Evolutionary conservation across 2,113 vertebrate species (phyloP), one percentile per base, ranked within the genome.

Genomic region (Bambusicola thoracicus): DNA sequence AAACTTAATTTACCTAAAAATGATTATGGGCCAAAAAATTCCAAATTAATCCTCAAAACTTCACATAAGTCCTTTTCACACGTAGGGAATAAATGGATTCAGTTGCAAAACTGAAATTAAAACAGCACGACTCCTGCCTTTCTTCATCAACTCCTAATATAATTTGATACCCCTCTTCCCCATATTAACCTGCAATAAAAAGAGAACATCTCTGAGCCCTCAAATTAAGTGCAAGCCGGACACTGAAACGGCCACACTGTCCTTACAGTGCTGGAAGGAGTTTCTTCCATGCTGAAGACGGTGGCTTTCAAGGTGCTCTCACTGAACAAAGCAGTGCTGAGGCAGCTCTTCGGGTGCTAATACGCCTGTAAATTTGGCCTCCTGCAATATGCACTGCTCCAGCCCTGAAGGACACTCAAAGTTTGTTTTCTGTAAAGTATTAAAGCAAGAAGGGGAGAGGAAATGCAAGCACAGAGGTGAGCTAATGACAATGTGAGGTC

Each of bases 1-100:
- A 97, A 97, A 93, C 86, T 97, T 96, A 93, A 96, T 96, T 97
- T 97, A 96, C 72, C 94, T 97, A 93, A 65, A 96, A 97, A 94
- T 83, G 7, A 97, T 87, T 83, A 13, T 3, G 80, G 79, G 93
- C 87, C 93, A 87, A 97, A 87, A 80, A 89, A 97, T 85, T 96
- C 76, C 44, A 36, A 74, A 88, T 87, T 95, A 27, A 75, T 90
- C 86, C 89, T 94, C 85, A 84, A 68, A 94, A 67, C 69, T 76
- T 81, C 40, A 67, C 32, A 0, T 11, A 87, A 82, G 27, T 56
- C 80, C 19, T 61, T 86, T 86, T 90, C 80, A 69, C 92, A 92
- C 25, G 0, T 78, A 72, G 22, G n/a, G 58, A 88, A 88, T 58
- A 61, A 97, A 93, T 78, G 76, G 68, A 68, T 90, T 88, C 4